Evolutionary conservation across 2,113 vertebrate genomes (phyloP), one percentile per base, ranked within the genome.

Genomic region (Passer domesticus): DNA sequence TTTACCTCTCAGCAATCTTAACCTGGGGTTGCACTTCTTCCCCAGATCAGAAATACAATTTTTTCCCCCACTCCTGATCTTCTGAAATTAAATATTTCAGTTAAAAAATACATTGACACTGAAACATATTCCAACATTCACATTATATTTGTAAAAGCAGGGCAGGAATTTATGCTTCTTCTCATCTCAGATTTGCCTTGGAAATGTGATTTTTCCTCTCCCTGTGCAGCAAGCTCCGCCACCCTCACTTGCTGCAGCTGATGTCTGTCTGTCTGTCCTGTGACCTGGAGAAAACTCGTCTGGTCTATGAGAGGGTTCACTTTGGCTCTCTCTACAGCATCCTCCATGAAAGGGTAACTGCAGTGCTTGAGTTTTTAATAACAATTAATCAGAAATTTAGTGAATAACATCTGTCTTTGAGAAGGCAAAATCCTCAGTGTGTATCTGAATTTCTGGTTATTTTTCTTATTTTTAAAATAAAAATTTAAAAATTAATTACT

Each of bases 181-280:
- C 81, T 30, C 31, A 8, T 33, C 39, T 59, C 41, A 18, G 11
- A 44, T 60, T 72, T 72, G 9, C 25, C 9, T 58, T 31, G 30
- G 9, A 46, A 6, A 19, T 15, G 31, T n/a, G 33, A 27, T 33
- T 67, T 69, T 50, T 53, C 13, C 25, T 33, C 31, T 87, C 13
- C 27, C 69, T 62, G 88, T 95, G 74, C 95, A 98, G 98, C 95
- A 97, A 98, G 16, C 96, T 98, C 31, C 95, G 91, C 9, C 98
- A 98, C 72, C 98, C 98, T 15, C 95, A 96, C 77, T n/a, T 98
- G 90, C 97, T 98, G 20, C 98, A 98, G 94, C 3, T 98, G 95
- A 96, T 98, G 97, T 96, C 98, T 14, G 98, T 98, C 1, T 98
- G 97, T 87, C 94, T 98, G 74, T 98, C 98, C 52, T 92, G 70